Conservation (phyloP, 2,888 invertebrate species). For the Eilema caniola region DNA sequence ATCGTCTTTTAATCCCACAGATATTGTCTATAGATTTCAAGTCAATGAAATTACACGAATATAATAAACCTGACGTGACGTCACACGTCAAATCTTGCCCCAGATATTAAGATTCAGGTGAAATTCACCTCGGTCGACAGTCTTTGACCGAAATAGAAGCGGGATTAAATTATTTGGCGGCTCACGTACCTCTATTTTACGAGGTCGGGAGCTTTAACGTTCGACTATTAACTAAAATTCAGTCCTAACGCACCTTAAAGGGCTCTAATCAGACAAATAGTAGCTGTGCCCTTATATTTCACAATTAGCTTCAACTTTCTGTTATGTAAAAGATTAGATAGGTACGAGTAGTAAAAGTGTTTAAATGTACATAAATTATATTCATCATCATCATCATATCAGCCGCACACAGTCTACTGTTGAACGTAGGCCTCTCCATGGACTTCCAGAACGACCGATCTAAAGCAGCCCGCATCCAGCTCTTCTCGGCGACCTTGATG, state of each 20-base stretch:
- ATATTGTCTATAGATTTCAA: too few relatives aligned
- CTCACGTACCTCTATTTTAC: constrained; percentile 60
- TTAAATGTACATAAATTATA: background rate
- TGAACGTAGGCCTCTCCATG: too few relatives aligned
- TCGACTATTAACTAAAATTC: constrained; percentile 56
- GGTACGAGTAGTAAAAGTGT: background rate
- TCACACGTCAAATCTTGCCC: constrained; percentile 7
- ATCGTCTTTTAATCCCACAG: too few relatives aligned
- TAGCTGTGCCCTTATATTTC: constrained; percentile 22
- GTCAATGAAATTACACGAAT: background rate
- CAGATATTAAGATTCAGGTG: constrained; percentile 28
- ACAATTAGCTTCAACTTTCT: constrained; percentile 17
- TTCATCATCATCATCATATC: too few relatives aligned
- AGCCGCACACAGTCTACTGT: too few relatives aligned
- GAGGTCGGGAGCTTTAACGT: constrained; percentile 55
- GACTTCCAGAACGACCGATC: too few relatives aligned
- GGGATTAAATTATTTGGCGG: constrained; percentile 66
- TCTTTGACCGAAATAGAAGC: constrained; percentile 45
- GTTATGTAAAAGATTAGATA: constrained; percentile 1
- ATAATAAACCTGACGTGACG: background rate
- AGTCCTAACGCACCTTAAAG: constrained; percentile 31
- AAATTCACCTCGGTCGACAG: constrained; percentile 33
- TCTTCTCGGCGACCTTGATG: too few relatives aligned
- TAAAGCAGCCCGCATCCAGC: too few relatives aligned
- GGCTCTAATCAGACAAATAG: constrained; percentile 13